Evolutionary conservation across 2,113 vertebrate genomes (phyloP).

Genomic region (Mobula birostris): DNA sequence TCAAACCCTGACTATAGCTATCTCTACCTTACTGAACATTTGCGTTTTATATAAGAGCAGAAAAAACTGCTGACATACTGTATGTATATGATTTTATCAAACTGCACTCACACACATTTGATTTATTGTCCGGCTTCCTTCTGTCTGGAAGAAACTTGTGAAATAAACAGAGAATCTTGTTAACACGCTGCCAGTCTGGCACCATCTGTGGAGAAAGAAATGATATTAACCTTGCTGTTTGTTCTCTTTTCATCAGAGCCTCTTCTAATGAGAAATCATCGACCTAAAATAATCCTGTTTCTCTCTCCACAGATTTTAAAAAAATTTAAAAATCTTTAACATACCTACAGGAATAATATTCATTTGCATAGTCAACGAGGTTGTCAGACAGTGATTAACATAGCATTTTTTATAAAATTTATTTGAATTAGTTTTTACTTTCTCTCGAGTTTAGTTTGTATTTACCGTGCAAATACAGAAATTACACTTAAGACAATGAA

Average conservation of each 20-base stretch:
- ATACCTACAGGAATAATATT: background rate
- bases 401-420: background rate
- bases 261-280: too few species aligned
- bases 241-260: too few species aligned
- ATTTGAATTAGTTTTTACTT: background rate
- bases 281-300: too few species aligned
- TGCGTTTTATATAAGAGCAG: background rate
- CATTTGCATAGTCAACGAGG: background rate
- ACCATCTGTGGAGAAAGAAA: too few species aligned
- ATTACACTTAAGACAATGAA: background rate
- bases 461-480: background rate
- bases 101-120: background rate
- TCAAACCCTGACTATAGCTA: background rate
- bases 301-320: too few species aligned
- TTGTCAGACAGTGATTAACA: background rate
- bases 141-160: background rate
- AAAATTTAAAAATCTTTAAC: background rate
- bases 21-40: background rate
- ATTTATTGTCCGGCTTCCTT: too few species aligned
- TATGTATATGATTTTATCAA: background rate
- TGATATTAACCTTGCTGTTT: too few species aligned
- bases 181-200: too few species aligned
- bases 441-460: background rate
- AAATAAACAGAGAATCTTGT: too few species aligned
- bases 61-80: background rate